These are phyloP conservation scores for Lerista edwardsae DNA, from an alignment of 2,797 vertebrate genomes.

Conservation along the genomic window DNA sequence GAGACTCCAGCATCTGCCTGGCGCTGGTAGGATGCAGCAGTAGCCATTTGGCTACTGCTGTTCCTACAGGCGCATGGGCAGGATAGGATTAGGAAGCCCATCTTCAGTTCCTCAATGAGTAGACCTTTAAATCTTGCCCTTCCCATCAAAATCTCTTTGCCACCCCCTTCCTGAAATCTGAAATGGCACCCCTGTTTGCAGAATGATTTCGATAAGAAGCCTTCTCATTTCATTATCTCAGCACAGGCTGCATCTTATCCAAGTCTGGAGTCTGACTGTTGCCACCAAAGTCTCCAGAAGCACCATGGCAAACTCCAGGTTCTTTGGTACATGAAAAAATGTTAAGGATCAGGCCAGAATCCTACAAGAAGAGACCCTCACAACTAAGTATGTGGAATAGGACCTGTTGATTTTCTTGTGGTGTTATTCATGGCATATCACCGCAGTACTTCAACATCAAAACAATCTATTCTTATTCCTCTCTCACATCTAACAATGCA, in stretches of 20 bases:
- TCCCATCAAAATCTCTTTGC: neutral
- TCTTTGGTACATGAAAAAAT: neutral
- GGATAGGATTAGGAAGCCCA: too few species aligned
- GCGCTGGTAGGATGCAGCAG: too few species aligned
- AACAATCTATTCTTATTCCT: constrained; percentile 7
- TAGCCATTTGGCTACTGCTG: too few species aligned
- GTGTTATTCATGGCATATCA: neutral
- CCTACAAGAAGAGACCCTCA: neutral
- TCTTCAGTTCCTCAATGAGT: neutral
- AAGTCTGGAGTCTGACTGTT: too few species aligned
- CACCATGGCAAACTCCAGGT: neutral
- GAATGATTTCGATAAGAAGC: too few species aligned
- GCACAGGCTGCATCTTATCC: neutral
- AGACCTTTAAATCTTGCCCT: neutral
- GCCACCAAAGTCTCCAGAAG: neutral
- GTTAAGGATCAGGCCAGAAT: neutral
- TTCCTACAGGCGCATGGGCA: too few species aligned
- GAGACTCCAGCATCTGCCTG: too few species aligned
- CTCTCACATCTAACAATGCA: constrained; percentile 9
- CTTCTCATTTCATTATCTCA: neutral
- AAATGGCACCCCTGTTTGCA: neutral
- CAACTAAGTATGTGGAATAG: neutral
- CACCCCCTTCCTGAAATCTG: neutral
- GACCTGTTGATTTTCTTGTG: neutral
- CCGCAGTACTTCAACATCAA: constrained; percentile 5